Percentiles rank a stretch among this genome's conserved stretches.
Evolutionary conservation across 2,888 invertebrate genomes (phyloP).

Genomic region (Linnaemya tessellans): DNA sequence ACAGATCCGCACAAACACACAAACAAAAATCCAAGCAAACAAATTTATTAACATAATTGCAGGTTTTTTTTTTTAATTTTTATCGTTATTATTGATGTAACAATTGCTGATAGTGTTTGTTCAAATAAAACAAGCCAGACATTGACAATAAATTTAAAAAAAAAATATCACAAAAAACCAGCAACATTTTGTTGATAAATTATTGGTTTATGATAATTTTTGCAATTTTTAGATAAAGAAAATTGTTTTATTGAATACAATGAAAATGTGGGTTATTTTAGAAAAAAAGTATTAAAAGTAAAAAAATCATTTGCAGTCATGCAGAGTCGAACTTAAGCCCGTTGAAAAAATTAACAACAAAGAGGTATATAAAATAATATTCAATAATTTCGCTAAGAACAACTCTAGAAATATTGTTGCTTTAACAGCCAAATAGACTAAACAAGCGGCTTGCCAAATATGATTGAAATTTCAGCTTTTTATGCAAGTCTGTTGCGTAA

Average conservation of each 20-base stretch:
- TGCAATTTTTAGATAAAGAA: background rate
- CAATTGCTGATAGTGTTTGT: conserved; percentile 7
- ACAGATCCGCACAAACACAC: background rate
- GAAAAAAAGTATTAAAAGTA: no score
- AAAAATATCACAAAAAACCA: background rate
- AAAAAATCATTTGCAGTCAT: no score
- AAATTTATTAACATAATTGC: conserved; percentile 45
- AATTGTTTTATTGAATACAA: background rate
- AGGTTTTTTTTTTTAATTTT: conserved; percentile 9
- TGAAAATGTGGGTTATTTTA: no score
- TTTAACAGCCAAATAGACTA: no score
- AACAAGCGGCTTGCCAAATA: no score
- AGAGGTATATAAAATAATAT: no score
- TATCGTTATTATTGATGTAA: conserved; percentile 2
- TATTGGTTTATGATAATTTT: background rate
- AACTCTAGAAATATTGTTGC: no score
- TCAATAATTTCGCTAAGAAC: no score
- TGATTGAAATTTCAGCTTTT: no score
- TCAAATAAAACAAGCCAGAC: conserved; percentile 1
- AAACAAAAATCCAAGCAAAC: background rate
- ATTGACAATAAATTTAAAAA: conserved; percentile 1
- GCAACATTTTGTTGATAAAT: background rate
- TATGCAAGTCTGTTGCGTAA: no score
- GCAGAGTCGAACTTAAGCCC: no score
- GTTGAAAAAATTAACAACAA: no score